phyloP scores from a whole-genome alignment of 2,888 invertebrate species.

The Macaria notata region DNA sequence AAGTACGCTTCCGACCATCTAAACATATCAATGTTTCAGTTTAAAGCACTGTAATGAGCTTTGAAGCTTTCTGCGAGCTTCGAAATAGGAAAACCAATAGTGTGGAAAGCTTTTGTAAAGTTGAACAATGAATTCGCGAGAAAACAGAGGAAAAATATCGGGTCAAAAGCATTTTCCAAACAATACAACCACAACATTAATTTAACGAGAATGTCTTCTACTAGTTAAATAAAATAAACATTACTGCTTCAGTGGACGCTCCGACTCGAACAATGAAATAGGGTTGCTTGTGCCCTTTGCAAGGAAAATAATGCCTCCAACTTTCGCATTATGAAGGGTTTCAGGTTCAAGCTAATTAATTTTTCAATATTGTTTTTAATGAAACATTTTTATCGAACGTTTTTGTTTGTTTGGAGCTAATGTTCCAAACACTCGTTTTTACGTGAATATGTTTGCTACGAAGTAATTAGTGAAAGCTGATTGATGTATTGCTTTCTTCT shows the following conservation, averaged over 20 bases:
- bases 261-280: conserved; percentile 27
- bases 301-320: conserved; percentile 6
- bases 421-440: no score
- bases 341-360: conserved; percentile 4
- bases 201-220: conserved; percentile 28
- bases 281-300: conserved; percentile 17
- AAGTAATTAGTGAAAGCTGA: no score
- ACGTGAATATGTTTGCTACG: no score
- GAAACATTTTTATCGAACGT: background rate
- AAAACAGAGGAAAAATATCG: conserved; percentile 15
- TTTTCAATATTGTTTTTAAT: conserved; percentile 4
- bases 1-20: no score
- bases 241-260: conserved; percentile 31
- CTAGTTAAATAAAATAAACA: conserved; percentile 39
- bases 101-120: conserved; percentile 10
- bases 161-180: conserved; percentile 16
- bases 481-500: no score
- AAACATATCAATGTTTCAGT: no score
- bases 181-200: conserved; percentile 25
- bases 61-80: background rate
- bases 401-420: background rate
- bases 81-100: conserved; percentile 7
- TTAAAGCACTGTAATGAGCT: background rate
- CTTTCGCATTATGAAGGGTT: conserved; percentile 8
- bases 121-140: conserved; percentile 3